phyloP scores from a whole-genome alignment of 1,140 invertebrate species.

The Zaprionus africanus region DNA sequence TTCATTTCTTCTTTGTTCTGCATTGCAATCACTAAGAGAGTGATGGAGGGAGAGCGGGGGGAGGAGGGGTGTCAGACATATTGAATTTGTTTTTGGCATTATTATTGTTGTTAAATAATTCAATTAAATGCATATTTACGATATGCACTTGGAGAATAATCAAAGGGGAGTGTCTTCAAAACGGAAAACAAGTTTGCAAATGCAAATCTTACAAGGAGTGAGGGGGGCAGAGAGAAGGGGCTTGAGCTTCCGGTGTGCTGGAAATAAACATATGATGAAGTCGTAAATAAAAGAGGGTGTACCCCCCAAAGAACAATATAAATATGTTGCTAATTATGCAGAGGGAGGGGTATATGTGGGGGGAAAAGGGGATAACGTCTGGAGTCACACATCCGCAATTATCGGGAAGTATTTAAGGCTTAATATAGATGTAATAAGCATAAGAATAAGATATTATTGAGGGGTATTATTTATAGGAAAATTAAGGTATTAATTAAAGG shows the following conservation, averaged over 20 bases:
- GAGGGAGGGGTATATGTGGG: too few relatives aligned
- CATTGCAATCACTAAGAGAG: constrained; percentile 7
- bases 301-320: background rate
- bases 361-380: background rate
- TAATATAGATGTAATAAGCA: background rate
- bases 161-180: constrained; percentile 45
- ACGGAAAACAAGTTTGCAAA: constrained; percentile 53
- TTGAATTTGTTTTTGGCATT: constrained; percentile 43
- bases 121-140: constrained; percentile 48
- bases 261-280: constrained; percentile 50
- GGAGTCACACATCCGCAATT: background rate
- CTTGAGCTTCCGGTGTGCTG: constrained; percentile 55
- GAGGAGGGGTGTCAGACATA: constrained; percentile 13
- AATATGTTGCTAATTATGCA: constrained; percentile 1
- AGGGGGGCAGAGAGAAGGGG: background rate
- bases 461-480: background rate
- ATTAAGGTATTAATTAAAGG: too few relatives aligned
- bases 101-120: constrained; percentile 48
- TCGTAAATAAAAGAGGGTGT: constrained; percentile 12
- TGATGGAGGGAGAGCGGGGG: background rate
- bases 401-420: background rate
- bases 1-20: constrained; percentile 55
- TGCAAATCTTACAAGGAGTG: background rate
- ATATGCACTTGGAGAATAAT: constrained; percentile 46
- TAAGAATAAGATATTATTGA: background rate